phyloP scores from a whole-genome alignment of 2,113 vertebrate genomes.

The Semicossyphus pulcher region DNA sequence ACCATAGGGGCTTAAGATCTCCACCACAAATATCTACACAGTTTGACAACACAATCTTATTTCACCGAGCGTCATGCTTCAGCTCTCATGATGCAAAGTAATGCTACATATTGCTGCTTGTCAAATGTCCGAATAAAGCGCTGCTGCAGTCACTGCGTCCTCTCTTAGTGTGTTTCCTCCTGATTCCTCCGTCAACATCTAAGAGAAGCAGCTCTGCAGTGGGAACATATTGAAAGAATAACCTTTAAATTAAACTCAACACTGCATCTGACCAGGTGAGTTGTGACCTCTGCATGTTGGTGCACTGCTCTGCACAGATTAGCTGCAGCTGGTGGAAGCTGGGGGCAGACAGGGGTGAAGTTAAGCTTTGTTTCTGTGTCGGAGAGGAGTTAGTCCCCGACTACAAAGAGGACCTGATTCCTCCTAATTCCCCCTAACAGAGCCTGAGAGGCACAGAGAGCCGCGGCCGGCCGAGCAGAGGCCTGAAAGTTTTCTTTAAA shows the following conservation, averaged over 20 bases:
- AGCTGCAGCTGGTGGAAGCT: background rate
- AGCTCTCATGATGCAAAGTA: background rate
- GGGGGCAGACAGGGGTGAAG: conserved; percentile 11
- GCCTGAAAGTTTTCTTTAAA: conserved; percentile 20
- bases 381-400: background rate
- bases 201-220: no score
- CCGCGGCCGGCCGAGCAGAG: background rate
- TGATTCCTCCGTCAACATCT: no score
- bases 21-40: no score
- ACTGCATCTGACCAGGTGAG: background rate
- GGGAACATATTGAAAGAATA: no score
- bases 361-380: conserved; percentile 22
- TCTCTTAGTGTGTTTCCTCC: no score
- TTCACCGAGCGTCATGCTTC: no score
- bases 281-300: background rate
- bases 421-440: conserved; percentile 25
- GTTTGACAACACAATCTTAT: no score
- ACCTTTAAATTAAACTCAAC: no score
- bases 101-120: background rate
- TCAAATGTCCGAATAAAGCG: background rate
- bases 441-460: conserved; percentile 32
- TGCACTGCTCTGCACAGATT: background rate
- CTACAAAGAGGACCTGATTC: conserved; percentile 51
- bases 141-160: no score
- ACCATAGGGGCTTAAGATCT: no score